Conservation (phyloP, 1,140 invertebrate species). For the Pemphigus obesinymphae region DNA sequence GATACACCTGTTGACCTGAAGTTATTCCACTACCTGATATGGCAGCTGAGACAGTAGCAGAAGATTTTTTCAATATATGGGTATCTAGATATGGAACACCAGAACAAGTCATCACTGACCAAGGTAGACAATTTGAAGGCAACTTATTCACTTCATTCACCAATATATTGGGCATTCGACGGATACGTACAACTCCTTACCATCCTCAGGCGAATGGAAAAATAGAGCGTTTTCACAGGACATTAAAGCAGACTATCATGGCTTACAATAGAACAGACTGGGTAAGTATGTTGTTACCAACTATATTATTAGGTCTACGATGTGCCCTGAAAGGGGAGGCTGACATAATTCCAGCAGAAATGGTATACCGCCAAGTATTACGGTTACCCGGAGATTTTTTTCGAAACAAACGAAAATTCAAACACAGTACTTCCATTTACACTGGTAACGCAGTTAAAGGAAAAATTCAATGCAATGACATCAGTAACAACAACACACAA, state of each 20-base stretch:
- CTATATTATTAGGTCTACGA: not conserved
- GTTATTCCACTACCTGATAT: too few species aligned
- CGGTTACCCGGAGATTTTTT: not conserved
- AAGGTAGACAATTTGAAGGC: constrained; percentile 50
- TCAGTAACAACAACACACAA: not conserved
- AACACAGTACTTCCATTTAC: not conserved
- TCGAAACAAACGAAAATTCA: not conserved
- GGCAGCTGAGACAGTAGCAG: too few species aligned
- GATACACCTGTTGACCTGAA: too few species aligned
- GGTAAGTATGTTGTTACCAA: not conserved
- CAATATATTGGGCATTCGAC: not conserved
- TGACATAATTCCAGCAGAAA: not conserved
- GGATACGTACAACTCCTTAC: constrained; percentile 49
- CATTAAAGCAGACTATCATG: not conserved
- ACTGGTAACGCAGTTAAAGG: not conserved
- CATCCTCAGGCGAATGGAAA: constrained; percentile 43
- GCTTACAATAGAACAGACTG: not conserved
- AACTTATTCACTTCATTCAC: not conserved
- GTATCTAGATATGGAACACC: too few species aligned
- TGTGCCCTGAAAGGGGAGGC: not conserved
- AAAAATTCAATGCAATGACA: not conserved
- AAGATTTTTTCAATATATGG: too few species aligned
- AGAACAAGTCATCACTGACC: too few species aligned
- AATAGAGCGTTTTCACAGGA: not conserved
- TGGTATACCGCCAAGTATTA: not conserved